Evolutionary conservation across 2,888 invertebrate species (phyloP), one percentile per base, ranked within the genome.

Genomic region (Isoperla grammatica): DNA sequence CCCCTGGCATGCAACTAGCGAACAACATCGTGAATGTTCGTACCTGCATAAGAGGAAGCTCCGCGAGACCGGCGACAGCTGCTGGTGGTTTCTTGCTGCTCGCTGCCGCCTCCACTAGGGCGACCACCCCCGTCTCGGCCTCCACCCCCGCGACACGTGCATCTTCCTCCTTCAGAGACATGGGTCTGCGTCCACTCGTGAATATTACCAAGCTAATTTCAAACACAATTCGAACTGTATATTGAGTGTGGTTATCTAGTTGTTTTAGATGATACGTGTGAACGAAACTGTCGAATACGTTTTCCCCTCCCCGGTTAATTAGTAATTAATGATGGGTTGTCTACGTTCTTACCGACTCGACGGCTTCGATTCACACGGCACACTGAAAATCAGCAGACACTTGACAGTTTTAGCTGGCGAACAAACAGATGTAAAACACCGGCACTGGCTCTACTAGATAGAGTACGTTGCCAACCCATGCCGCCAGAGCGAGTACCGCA

Each of bases 41-140:
- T 39, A 53, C 53, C 53, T 53, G 53, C 53, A 53, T 53, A 11
- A 53, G 39, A 9, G 53, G 53, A 19, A 53, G 53, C 37, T 53
- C 15, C 19, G 12, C 53, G 39, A 29, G 8, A n/a, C n/a, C n/a
- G n/a, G n/a, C n/a, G 5, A 29, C 29, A 29, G 5, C 29, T 6
- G 29, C 29, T 8, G 4, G 4, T 8, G 29, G 29, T 29, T 29
- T 29, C 29, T 29, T 8, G 29, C 29, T 29, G 29, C 29, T 37
- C 53, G 15, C 50, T 37, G 17, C 37, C 53, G 37, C 53, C 53
- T 17, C 53, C 53, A 35, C 42, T 15, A 11, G 35, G 29, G 29
- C 29, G 12, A 50, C 50, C 13, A 12, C 15, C 48, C n/a, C 49
- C 49, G 48, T n/a, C 20, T n/a, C 50, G 12, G 15, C 50, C 17